Conservation (phyloP, 2,113 vertebrate species). For the Castor canadensis region DNA sequence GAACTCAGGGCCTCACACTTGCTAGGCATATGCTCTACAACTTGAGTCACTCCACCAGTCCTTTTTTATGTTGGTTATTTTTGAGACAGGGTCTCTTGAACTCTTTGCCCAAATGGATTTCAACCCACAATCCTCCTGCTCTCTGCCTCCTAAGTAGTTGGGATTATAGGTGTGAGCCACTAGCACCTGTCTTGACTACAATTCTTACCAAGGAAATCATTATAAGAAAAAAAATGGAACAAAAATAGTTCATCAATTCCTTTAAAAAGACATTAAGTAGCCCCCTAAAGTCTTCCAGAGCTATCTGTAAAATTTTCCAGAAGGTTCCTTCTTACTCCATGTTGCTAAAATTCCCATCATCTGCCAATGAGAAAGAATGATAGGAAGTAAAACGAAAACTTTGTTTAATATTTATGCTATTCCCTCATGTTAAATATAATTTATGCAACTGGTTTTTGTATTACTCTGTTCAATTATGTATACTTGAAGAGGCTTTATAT, state of each 20-base stretch:
- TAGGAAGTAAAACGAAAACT: conserved; percentile 73
- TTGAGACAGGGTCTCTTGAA: too few species aligned
- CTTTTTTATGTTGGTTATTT: too few species aligned
- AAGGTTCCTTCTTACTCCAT: conserved; percentile 27
- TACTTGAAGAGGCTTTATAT: conserved; percentile 72
- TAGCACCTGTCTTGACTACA: too few species aligned
- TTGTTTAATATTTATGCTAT: conserved; percentile 75
- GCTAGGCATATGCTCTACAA: too few species aligned
- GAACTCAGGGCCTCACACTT: too few species aligned
- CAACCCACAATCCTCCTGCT: too few species aligned
- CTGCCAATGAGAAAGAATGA: conserved; percentile 57
- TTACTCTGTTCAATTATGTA: conserved; percentile 72
- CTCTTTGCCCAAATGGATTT: too few species aligned
- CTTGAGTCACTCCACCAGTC: too few species aligned
- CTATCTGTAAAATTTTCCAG: conserved; percentile 14
- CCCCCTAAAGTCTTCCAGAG: background rate
- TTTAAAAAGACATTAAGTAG: background rate
- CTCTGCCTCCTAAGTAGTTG: too few species aligned
- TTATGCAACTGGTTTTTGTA: conserved; percentile 68
- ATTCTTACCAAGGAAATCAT: background rate
- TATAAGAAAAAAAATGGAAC: background rate
- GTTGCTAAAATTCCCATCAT: conserved; percentile 1
- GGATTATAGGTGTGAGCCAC: too few species aligned
- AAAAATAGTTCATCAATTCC: background rate
- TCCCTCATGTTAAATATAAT: conserved; percentile 68